Base-by-base conservation (phyloP, 23 tunicate species). In the Styela plicata region DNA sequence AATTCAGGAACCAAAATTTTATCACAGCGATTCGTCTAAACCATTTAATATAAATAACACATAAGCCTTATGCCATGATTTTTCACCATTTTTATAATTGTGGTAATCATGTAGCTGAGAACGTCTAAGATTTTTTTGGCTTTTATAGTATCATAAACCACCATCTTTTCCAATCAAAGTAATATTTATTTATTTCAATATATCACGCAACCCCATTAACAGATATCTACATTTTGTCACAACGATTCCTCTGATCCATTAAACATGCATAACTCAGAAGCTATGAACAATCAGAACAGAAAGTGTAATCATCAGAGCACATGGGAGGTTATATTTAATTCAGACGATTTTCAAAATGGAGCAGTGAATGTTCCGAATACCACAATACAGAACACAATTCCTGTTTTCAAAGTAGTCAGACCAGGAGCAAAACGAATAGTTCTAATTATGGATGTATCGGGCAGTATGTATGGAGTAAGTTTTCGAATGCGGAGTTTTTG, bases 391-490 rank as follows among this genome's bases (percentile, higher is more conserved):
- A 52, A 85, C 29, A 85, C 89, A 2, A 52, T 21, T 7, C 89
- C 89, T 28, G 57, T 31, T 17, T 85, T 79, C 33, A 32, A 67
- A 33, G 63, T 85, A 23, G 79, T 79, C 24, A 61, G 70, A 33
- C 53, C 65, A 0, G 63, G 28, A 33, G 32, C 70, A 17, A 34
- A n/a, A 17, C 69, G 89, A 79, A 69, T 75, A 2, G 89, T 85
- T 24, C 62, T 85, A 33, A 83, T 85, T 53, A 29, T 85, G 79
- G 89, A 85, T 53, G 52, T 74, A 2, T 85, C 89, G 3, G 84
- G 84, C 13, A 85, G 89, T 82, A 85, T 85, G 89, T 34, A 69
- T 31, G 89, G 89, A 25, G 89, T 85, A 79, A 61, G 86, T 68
- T n/a, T n/a, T n/a, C n/a, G n/a, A n/a, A n/a, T n/a, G n/a, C n/a